Conservation (phyloP, 2,888 invertebrate species). For the Pollenia amentaria region DNA sequence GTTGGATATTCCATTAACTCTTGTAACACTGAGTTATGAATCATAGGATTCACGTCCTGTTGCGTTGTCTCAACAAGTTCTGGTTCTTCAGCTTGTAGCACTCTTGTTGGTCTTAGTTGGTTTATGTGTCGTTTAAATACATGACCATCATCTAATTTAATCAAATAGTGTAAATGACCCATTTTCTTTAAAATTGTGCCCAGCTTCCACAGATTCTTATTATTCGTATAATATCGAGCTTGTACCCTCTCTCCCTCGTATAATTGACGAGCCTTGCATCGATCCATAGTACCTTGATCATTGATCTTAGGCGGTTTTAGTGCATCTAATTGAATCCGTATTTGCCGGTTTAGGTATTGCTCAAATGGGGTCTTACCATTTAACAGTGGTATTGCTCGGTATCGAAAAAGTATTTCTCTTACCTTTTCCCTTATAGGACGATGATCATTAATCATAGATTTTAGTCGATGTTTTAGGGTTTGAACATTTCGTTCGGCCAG, state of each 20-base stretch:
- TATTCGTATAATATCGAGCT: conserved; percentile 10
- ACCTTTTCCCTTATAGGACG: conserved; percentile 82
- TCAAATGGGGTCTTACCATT: conserved; percentile 65
- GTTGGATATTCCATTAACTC: too few relatives aligned
- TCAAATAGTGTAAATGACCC: background rate
- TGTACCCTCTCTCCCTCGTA: conserved; percentile 38
- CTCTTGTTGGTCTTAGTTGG: background rate
- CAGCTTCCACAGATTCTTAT: background rate
- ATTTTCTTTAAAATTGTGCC: conserved; percentile 14
- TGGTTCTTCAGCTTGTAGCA: too few relatives aligned
- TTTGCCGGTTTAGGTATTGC: conserved; percentile 55
- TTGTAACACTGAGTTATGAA: too few relatives aligned
- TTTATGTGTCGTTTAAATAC: background rate
- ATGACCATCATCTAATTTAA: background rate
- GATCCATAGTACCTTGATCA: background rate
- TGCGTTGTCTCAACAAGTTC: too few relatives aligned
- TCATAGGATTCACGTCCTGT: too few relatives aligned
- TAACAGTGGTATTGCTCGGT: conserved; percentile 55
- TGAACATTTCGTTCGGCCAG: conserved; percentile 68
- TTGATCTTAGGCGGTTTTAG: conserved; percentile 16
- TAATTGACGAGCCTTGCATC: conserved; percentile 41
- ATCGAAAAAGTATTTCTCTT: conserved; percentile 51
- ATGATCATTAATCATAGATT: conserved; percentile 53
- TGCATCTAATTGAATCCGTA: conserved; percentile 45
- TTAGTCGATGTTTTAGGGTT: conserved; percentile 56